Conservation (phyloP, 2,113 vertebrate species). For the Jacana jacana region DNA sequence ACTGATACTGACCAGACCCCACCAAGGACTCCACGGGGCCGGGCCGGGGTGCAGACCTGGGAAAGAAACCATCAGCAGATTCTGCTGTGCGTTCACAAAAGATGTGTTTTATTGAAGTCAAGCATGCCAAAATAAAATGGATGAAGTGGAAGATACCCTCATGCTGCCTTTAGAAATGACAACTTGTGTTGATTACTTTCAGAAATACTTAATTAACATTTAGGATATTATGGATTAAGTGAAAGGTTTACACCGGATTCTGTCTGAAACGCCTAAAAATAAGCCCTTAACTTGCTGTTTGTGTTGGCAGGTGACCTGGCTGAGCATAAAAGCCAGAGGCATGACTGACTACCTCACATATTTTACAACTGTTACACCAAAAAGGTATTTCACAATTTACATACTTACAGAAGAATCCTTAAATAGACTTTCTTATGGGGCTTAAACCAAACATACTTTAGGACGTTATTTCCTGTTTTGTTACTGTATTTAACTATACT, state of each 20-base stretch:
- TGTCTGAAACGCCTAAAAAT: conserved; percentile 19
- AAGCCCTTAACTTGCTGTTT: conserved; percentile 54
- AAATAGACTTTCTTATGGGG: conserved; percentile 15
- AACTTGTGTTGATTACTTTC: not conserved
- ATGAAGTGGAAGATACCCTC: not conserved
- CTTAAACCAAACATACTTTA: conserved; percentile 25
- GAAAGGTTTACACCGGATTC: conserved; percentile 31
- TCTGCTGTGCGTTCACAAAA: too few relatives aligned
- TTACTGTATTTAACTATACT: conserved; percentile 6
- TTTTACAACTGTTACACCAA: conserved; percentile 49
- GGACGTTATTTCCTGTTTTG: conserved; percentile 11
- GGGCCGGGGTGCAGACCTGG: not conserved
- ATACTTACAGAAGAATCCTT: conserved; percentile 30
- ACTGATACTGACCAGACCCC: not conserved
- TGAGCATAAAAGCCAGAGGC: conserved; percentile 37
- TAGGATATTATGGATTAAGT: conserved; percentile 17
- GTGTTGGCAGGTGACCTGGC: conserved; percentile 38
- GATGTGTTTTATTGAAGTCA: too few relatives aligned
- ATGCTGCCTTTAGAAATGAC: not conserved
- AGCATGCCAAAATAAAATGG: not conserved
- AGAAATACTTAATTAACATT: conserved; percentile 20
- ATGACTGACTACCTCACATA: conserved; percentile 46
- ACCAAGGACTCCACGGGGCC: not conserved
- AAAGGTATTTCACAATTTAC: conserved; percentile 37
- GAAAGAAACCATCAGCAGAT: not conserved